A percentile compares a stretch with the other conserved stretches of the same genome.
phyloP scores from a whole-genome alignment of 92 coral and sea anemone genomes.

The Porites rus region DNA sequence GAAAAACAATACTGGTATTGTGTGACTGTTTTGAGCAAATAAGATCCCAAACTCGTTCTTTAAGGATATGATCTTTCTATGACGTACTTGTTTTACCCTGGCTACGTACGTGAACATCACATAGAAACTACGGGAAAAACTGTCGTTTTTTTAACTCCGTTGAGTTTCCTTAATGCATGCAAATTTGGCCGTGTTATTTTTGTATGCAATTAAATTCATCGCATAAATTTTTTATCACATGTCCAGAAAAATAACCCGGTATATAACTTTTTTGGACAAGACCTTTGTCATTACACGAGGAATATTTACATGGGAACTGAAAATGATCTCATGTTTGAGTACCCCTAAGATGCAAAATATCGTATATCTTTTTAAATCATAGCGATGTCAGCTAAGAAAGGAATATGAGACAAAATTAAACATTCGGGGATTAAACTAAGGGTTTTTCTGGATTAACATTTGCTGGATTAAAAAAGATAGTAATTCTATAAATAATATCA shows the following conservation, averaged over 20 bases:
- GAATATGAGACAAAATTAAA: not conserved
- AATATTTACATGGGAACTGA: not conserved
- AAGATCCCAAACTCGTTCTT: slow-evolving; percentile 15
- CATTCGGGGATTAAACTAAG: not conserved
- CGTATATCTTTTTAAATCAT: not conserved
- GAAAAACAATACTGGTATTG: not conserved
- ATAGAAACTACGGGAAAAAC: not conserved
- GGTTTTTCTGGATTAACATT: not conserved
- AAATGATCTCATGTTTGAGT: not conserved
- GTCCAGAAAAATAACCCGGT: not conserved
- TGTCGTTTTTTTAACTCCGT: not conserved
- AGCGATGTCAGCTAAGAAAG: not conserved
- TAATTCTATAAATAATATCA: not conserved
- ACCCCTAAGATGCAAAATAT: not conserved
- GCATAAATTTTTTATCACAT: not conserved
- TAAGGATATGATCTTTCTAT: no score
- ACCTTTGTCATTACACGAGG: no score
- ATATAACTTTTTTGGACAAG: no score
- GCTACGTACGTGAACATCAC: not conserved
- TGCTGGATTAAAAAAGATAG: not conserved
- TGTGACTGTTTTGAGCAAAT: slow-evolving; percentile 17
- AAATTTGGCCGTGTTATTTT: not conserved
- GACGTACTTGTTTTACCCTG: not conserved
- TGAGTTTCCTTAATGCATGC: not conserved
- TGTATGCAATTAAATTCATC: not conserved